Evolutionary conservation across 2,888 invertebrate genomes (phyloP), one percentile per base, ranked within the genome.

Genomic region (Pediacus dermestoides): DNA sequence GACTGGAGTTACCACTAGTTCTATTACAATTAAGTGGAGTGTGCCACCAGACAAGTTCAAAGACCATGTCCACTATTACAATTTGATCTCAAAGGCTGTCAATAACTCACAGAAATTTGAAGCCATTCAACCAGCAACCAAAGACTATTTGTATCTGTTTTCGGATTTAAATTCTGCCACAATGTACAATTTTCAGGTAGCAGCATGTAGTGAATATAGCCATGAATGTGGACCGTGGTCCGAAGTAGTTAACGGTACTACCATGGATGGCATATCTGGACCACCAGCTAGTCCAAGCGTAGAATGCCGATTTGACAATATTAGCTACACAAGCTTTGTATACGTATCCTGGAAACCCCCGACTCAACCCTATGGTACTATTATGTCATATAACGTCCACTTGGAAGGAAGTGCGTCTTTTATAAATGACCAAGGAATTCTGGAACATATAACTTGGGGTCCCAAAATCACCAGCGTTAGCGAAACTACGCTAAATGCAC

Each of bases 11-110:
- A 76, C 77, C 3, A 71, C 73, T 8, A 82, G 82, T 13, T 87
- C 89, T 0, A 86, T 90, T 41, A 88, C 88, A 0, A 82, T 91
- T 33, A 83, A 85, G 0, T 90, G 89, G 88, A 76, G 74, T 15
- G 73, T 79, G 0, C 86, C 88, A 0, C 78, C 82, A 0, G 64
- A 72, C 0, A 72, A 81, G 11, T 72, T 85, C 7, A 74, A 77
- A 7, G 78, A 82, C 44, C 79, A 81, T 53, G 82, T 88, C 31
- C 87, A 88, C 57, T 87, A 82, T 57, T 88, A 88, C 58, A 74
- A 81, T 44, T 64, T 89, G 23, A 76, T 81, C 45, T 81, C 82
- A 2, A 74, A 74, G 46, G 76, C 79, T 46, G 74, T 75, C 18
- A 73, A 73, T 34, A 71, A 64, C 35, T 72, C 62, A 47, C 60